A percentile compares a stretch with the other conserved stretches of the same genome.
phyloP scores from a whole-genome alignment of 2,113 vertebrate genomes.

The Brevimyrus niger region DNA sequence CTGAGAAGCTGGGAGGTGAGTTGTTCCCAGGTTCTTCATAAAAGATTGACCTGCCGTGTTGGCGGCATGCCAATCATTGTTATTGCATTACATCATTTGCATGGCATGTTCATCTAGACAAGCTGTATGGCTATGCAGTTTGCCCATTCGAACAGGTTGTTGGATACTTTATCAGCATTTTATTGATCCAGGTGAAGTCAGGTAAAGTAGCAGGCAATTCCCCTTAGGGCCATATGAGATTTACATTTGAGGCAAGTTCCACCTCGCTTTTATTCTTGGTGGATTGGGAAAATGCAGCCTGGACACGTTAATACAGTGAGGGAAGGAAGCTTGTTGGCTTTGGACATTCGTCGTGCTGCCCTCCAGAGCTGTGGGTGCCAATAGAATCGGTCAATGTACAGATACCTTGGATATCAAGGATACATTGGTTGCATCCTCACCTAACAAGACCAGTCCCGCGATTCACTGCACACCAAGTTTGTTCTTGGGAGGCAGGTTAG shows the following conservation, averaged over 20 bases:
- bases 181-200: background rate
- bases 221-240: background rate
- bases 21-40: constrained; percentile 5
- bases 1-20: background rate
- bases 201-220: background rate
- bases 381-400: background rate
- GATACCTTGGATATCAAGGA: background rate
- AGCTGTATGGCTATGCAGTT: background rate
- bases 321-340: background rate
- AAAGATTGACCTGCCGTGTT: background rate
- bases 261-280: background rate
- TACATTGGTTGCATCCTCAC: no score
- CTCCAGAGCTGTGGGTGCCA: background rate
- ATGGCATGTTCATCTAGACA: background rate
- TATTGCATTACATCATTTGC: background rate
- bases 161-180: background rate
- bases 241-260: background rate
- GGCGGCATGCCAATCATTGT: background rate
- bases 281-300: background rate
- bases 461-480: no score
- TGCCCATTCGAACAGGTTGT: background rate
- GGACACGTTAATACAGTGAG: background rate
- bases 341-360: background rate
- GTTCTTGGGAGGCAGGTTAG: no score
- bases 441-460: no score